Conservation (phyloP, 1,140 invertebrate species). For the Heliconius himera region DNA sequence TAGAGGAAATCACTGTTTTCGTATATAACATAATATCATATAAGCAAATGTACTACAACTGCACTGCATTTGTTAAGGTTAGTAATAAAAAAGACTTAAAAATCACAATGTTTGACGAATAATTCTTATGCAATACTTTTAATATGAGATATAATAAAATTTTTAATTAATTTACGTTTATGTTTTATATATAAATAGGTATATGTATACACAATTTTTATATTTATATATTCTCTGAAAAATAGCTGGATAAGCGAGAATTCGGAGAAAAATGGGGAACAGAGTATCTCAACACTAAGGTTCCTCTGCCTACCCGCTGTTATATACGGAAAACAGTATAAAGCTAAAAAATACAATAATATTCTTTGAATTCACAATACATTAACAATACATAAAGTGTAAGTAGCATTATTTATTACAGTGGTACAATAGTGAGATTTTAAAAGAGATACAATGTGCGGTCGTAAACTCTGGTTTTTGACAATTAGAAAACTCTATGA, state of each 20-base stretch:
- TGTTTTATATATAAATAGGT: too few relatives aligned
- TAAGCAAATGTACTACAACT: too few relatives aligned
- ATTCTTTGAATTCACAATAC: background rate
- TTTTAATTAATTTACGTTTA: too few relatives aligned
- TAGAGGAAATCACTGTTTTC: too few relatives aligned
- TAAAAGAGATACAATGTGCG: background rate
- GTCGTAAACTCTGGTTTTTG: background rate
- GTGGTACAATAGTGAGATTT: background rate
- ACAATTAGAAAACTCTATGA: background rate
- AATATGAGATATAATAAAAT: too few relatives aligned
- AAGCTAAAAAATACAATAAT: background rate
- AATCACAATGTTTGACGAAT: too few relatives aligned
- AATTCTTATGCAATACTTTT: too few relatives aligned
- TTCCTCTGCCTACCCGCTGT: background rate
- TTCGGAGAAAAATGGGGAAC: background rate
- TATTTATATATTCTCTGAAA: too few relatives aligned
- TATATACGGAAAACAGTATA: background rate
- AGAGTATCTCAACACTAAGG: background rate
- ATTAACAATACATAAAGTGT: background rate
- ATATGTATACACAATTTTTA: too few relatives aligned
- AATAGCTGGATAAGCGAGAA: background rate
- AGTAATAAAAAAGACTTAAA: too few relatives aligned
- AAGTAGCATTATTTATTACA: conserved; percentile 1
- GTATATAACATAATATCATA: too few relatives aligned
- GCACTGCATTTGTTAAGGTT: too few relatives aligned